These are phyloP conservation scores for Syngnathoides biaculeatus DNA, from an alignment of 2,113 vertebrate species.

Conservation along the genomic window DNA sequence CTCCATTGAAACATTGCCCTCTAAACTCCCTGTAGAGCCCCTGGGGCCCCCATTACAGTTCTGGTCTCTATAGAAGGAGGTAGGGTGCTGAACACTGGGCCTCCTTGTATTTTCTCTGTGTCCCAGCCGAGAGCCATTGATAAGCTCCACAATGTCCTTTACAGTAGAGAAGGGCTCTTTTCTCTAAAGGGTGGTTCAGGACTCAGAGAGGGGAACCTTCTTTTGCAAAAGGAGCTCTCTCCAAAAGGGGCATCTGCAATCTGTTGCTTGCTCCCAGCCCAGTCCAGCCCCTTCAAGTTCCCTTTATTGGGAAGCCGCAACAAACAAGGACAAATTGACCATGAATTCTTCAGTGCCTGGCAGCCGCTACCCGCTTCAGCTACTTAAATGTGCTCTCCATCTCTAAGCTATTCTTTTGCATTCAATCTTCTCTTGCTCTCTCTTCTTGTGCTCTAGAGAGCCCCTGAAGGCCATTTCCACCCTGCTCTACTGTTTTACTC, in stretches of 20 bases:
- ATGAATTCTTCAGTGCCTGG: slow-evolving; percentile 68
- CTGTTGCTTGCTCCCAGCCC: slow-evolving; percentile 58
- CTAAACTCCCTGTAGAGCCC: slow-evolving; percentile 63
- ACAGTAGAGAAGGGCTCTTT: slow-evolving; percentile 72
- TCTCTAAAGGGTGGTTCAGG: slow-evolving; percentile 61
- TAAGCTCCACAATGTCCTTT: slow-evolving; percentile 70
- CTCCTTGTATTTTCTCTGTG: slow-evolving; percentile 63
- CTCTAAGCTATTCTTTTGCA: slow-evolving; percentile 38
- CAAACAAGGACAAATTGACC: slow-evolving; percentile 69
- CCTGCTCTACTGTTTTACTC: slow-evolving; percentile 41
- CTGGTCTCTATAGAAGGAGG: slow-evolving; percentile 60
- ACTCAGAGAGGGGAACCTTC: slow-evolving; percentile 48
- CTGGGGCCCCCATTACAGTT: slow-evolving; percentile 55
- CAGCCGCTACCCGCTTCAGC: slow-evolving; percentile 48
- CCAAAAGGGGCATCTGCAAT: slow-evolving; percentile 71
- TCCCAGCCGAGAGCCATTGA: slow-evolving; percentile 67
- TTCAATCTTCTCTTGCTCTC: slow-evolving; percentile 48
- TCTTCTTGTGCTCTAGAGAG: slow-evolving; percentile 39
- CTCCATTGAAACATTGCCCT: slow-evolving; percentile 62
- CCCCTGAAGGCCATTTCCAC: slow-evolving; percentile 34
- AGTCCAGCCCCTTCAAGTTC: slow-evolving; percentile 48
- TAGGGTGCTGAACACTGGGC: slow-evolving; percentile 65
- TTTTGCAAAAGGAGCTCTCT: slow-evolving; percentile 59
- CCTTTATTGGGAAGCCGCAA: slow-evolving; percentile 61
- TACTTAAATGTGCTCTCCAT: slow-evolving; percentile 44